phyloP scores from a whole-genome alignment of 2,888 invertebrate species.

The Agrotis segetum region DNA sequence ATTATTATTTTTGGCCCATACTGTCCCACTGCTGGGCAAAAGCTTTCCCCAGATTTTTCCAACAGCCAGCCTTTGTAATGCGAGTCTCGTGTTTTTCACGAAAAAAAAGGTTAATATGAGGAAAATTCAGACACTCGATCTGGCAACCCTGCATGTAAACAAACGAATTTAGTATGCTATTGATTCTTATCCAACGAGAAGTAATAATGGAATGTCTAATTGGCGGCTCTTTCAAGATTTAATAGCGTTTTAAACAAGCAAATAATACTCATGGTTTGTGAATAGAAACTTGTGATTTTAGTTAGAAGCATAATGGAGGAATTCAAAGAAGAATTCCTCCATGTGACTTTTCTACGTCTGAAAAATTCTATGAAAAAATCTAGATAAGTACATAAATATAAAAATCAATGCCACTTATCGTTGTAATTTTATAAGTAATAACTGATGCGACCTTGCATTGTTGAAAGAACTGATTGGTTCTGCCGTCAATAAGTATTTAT shows the following conservation, averaged over 20 bases:
- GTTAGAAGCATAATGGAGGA: no score
- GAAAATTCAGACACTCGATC: not conserved
- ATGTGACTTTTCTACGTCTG: no score
- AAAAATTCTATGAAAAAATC: no score
- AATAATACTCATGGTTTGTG: slow-evolving; percentile 21
- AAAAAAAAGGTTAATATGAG: not conserved
- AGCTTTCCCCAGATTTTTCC: no score
- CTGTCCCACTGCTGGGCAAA: no score
- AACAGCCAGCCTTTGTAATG: no score
- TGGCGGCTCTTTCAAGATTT: slow-evolving; percentile 27
- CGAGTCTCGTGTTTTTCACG: no score
- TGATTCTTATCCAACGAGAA: slow-evolving; percentile 43
- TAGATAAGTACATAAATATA: no score
- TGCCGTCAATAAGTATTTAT: not conserved
- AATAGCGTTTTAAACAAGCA: slow-evolving; percentile 18
- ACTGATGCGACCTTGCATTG: slow-evolving; percentile 43
- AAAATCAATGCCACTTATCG: no score
- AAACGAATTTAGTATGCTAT: slow-evolving; percentile 45
- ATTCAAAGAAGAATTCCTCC: no score
- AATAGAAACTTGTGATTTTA: slow-evolving; percentile 30
- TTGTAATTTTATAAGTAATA: not conserved
- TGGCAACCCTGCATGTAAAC: slow-evolving; percentile 35
- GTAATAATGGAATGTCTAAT: slow-evolving; percentile 45
- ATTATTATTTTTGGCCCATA: no score
- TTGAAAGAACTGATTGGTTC: slow-evolving; percentile 24